Conservation (phyloP, 2,888 invertebrate species). For the Apantesis nais region DNA sequence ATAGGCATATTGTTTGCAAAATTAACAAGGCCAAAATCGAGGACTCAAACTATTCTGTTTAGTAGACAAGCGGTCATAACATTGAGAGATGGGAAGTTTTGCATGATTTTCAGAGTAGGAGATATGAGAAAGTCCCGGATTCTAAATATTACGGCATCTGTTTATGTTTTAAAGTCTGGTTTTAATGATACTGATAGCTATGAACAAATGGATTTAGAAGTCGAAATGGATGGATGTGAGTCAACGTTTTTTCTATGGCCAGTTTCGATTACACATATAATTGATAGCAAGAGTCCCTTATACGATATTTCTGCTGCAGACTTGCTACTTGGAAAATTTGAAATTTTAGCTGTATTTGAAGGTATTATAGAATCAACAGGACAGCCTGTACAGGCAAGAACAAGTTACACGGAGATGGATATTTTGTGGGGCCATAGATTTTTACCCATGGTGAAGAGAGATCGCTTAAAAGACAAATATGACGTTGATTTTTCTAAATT, state of each 20-base stretch:
- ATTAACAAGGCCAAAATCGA: conserved; percentile 96
- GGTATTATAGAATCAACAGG: conserved; percentile 96
- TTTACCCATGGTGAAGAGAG: conserved; percentile 91
- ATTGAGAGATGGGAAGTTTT: conserved; percentile 93
- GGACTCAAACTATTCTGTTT: conserved; percentile 97
- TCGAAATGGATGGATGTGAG: conserved; percentile 93
- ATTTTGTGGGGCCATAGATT: conserved; percentile 96
- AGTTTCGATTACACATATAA: conserved; percentile 95
- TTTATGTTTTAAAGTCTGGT: conserved; percentile 92
- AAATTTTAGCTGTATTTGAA: conserved; percentile 95
- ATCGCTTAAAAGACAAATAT: conserved; percentile 89
- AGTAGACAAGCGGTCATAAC: conserved; percentile 95
- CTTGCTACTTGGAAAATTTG: conserved; percentile 92
- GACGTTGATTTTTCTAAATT: conserved; percentile 96
- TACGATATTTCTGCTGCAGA: conserved; percentile 96
- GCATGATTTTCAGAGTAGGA: conserved; percentile 96
- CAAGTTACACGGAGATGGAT: conserved; percentile 92
- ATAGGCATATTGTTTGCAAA: conserved; percentile 97
- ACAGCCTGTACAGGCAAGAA: conserved; percentile 92
- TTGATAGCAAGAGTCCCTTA: conserved; percentile 94
- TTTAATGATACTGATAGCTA: conserved; percentile 93
- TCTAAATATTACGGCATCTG: conserved; percentile 95
- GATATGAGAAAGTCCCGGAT: conserved; percentile 98
- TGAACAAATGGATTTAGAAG: conserved; percentile 92
- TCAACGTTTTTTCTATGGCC: conserved; percentile 99